Evolutionary conservation across 2,797 vertebrate species (phyloP), one percentile per base, ranked within the genome.

Genomic region (Mergus octosetaceus): DNA sequence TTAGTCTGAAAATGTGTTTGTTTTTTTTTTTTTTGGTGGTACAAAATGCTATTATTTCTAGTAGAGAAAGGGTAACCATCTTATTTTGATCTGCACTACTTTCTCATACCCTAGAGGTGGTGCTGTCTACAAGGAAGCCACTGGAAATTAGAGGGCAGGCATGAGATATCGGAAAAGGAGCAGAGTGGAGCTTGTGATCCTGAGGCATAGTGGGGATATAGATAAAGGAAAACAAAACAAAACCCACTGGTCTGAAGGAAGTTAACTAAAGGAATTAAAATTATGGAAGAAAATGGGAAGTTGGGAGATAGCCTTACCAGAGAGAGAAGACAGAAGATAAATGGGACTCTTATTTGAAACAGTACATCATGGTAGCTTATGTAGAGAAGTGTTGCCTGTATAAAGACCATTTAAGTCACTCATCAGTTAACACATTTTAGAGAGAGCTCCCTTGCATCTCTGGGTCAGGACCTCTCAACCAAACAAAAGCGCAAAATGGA

Each of bases 61-160:
- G 30, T 73, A 51, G 54, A 72, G 47, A 5, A 70, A 45, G 51
- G n/a, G 47, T 15, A 32, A 34, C 4, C 0, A 0, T 12, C 8
- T 84, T 47, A 41, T 39, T 1, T 94, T 90, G 76, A 95, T 81
- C 57, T 93, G 95, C 20, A 32, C 21, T 38, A 9, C 89, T 76
- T 93, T 85, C 79, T 94, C 39, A 91, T 95, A 36, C 68, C 96
- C 97, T 96, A 75, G 94, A 97, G 96, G 72, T 98, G 97, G 96
- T 96, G 84, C 96, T 96, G 38, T 95, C 30, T 89, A 54, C 96
- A 89, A 94, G 72, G 65, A 13, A 75, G 88, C 76, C 18, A 5
- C 22, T 45, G 69, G 56, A 70, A 74, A 58, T 45, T 34, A 10
- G 49, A 19, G 41, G 6, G 6, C 24, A 36, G 22, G 14, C 11